Percentiles rank a stretch among this genome's conserved stretches.
phyloP scores from a whole-genome alignment of 1,140 invertebrate genomes.

The Listronotus oregonensis region DNA sequence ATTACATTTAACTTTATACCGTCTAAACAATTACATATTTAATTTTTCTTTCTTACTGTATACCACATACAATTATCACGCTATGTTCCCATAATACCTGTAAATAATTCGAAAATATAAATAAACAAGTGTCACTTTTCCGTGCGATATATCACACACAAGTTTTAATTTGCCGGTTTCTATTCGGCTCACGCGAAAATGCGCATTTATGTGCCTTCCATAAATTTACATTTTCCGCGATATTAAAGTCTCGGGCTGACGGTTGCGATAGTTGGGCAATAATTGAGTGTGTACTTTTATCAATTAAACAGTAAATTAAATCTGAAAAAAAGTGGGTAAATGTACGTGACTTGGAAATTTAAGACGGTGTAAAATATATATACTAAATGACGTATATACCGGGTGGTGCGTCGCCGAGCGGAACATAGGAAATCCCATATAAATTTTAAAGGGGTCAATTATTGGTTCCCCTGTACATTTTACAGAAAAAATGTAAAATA shows the following conservation, averaged over 20 bases:
- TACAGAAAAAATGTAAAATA: too few relatives aligned
- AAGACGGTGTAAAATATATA: neutral
- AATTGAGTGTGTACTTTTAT: constrained; percentile 6
- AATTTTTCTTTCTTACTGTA: too few relatives aligned
- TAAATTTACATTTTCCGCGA: constrained; percentile 5
- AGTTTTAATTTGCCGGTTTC: constrained; percentile 4
- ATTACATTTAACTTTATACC: too few relatives aligned
- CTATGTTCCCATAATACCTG: too few relatives aligned
- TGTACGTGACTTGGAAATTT: constrained; percentile 4
- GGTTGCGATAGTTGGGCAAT: constrained; percentile 4
- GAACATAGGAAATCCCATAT: too few relatives aligned
- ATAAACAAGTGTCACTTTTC: neutral
- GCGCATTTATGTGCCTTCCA: neutral
- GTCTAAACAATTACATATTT: too few relatives aligned
- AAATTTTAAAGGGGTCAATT: too few relatives aligned
- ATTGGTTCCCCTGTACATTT: too few relatives aligned
- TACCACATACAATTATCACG: too few relatives aligned
- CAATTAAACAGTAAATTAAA: neutral
- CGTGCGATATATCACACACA: neutral
- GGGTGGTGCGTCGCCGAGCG: too few relatives aligned
- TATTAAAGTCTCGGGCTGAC: constrained; percentile 1
- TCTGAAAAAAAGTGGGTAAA: neutral
- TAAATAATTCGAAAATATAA: neutral
- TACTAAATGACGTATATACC: too few relatives aligned
- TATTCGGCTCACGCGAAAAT: constrained; percentile 6